Evolutionary conservation across 2,888 invertebrate species (phyloP).

Genomic region (Subacronicta megacephala): DNA sequence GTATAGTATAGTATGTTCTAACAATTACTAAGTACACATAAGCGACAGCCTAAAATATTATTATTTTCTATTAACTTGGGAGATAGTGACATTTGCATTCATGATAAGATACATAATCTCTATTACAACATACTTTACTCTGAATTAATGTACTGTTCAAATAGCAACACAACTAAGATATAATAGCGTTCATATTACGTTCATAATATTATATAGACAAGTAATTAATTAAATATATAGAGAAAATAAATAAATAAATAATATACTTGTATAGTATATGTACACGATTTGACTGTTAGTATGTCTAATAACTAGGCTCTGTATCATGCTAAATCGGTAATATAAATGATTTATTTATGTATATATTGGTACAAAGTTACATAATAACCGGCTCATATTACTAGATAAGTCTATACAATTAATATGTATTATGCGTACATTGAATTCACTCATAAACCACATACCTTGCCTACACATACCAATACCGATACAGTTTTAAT

Average conservation of each 20-base stretch:
- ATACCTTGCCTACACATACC: slow-evolving; percentile 26
- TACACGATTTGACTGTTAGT: slow-evolving; percentile 2
- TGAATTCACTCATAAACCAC: slow-evolving; percentile 39
- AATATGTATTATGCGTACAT: slow-evolving; percentile 38
- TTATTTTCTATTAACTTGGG: slow-evolving; percentile 16
- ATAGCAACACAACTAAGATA: slow-evolving; percentile 26
- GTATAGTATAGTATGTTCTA: slow-evolving; percentile 17
- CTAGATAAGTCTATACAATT: slow-evolving; percentile 31
- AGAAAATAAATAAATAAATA: too few relatives aligned
- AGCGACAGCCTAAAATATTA: slow-evolving; percentile 21
- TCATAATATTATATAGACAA: slow-evolving; percentile 23
- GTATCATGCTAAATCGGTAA: too few relatives aligned
- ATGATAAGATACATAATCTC: slow-evolving; percentile 35
- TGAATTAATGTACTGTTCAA: slow-evolving; percentile 26
- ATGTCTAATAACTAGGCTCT: background rate
- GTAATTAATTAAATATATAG: slow-evolving; percentile 20
- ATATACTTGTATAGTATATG: too few relatives aligned
- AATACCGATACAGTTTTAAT: slow-evolving; percentile 36
- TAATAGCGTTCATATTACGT: slow-evolving; percentile 27
- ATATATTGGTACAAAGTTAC: slow-evolving; percentile 11
- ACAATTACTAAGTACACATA: slow-evolving; percentile 11
- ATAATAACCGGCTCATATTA: slow-evolving; percentile 14
- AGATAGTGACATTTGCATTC: slow-evolving; percentile 30
- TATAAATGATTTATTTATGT: too few relatives aligned
- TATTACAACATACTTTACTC: slow-evolving; percentile 28